These are phyloP conservation scores for Cotesia chilonis DNA, from an alignment of 1,140 invertebrate species.

Conservation along the genomic window DNA sequence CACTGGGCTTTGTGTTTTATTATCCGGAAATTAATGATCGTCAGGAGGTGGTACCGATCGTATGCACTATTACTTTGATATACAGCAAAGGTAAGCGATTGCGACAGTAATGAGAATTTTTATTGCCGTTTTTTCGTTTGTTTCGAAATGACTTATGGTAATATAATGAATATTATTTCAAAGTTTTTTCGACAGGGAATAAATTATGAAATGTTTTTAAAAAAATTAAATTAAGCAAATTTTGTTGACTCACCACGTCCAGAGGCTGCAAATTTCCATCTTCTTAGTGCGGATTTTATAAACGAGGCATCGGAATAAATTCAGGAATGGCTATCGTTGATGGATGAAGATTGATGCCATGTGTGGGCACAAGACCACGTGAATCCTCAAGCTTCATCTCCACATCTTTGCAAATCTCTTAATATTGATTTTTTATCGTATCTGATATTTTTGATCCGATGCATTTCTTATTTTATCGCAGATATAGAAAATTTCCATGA, in stretches of 20 bases:
- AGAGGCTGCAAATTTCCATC: too few relatives aligned
- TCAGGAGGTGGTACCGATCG: slow-evolving; percentile 25
- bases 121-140: neutral
- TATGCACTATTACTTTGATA: slow-evolving; percentile 27
- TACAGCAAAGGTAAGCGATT: slow-evolving; percentile 38
- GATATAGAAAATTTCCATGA: too few relatives aligned
- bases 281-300: too few relatives aligned
- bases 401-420: slow-evolving; percentile 22
- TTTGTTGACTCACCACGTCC: too few relatives aligned
- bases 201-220: too few relatives aligned
- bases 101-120: slow-evolving; percentile 11
- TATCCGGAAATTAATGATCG: slow-evolving; percentile 64
- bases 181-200: too few relatives aligned
- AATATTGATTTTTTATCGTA: neutral
- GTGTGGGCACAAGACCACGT: slow-evolving; percentile 30
- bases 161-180: too few relatives aligned
- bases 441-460: too few relatives aligned
- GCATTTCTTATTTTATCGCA: too few relatives aligned
- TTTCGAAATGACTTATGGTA: too few relatives aligned
- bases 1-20: slow-evolving; percentile 57
- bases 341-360: slow-evolving; percentile 63
- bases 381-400: slow-evolving; percentile 36
- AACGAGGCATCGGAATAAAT: too few relatives aligned
- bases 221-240: too few relatives aligned
- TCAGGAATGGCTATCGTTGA: slow-evolving; percentile 47